Conservation (phyloP, 2,113 vertebrate genomes). For the Himantopus leucocephalus region DNA sequence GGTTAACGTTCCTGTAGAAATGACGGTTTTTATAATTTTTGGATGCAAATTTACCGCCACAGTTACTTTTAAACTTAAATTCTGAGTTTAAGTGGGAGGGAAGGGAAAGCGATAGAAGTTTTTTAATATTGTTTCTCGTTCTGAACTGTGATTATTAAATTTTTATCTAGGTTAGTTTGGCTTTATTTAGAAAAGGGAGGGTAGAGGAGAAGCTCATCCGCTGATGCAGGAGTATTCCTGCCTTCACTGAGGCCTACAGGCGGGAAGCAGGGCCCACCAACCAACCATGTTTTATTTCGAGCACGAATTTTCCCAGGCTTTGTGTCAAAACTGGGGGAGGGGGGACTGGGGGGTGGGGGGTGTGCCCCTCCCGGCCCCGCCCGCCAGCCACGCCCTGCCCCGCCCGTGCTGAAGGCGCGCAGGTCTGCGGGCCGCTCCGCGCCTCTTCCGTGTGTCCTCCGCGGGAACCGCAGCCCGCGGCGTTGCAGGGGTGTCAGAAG, state of each 20-base stretch:
- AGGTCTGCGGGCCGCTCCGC: too few relatives aligned
- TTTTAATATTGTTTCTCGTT: neutral
- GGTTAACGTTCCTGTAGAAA: neutral
- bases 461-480: constrained; percentile 74
- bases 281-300: rapidly evolving
- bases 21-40: neutral
- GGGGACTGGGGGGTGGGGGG: too few relatives aligned
- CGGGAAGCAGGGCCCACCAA: rapidly evolving
- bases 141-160: neutral
- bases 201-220: neutral
- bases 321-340: neutral
- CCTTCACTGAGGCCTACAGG: neutral
- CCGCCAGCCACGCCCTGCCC: too few relatives aligned
- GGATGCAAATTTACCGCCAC: neutral
- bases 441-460: constrained; percentile 61
- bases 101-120: neutral
- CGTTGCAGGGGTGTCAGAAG: constrained; percentile 77
- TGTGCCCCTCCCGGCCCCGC: neutral
- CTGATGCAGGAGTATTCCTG: neutral
- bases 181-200: neutral
- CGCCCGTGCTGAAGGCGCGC: too few relatives aligned
- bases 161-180: neutral
- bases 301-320: neutral
- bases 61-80: neutral
- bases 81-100: neutral